phyloP scores from a whole-genome alignment of 2,888 invertebrate species.

The Drosophila imparisetae region DNA sequence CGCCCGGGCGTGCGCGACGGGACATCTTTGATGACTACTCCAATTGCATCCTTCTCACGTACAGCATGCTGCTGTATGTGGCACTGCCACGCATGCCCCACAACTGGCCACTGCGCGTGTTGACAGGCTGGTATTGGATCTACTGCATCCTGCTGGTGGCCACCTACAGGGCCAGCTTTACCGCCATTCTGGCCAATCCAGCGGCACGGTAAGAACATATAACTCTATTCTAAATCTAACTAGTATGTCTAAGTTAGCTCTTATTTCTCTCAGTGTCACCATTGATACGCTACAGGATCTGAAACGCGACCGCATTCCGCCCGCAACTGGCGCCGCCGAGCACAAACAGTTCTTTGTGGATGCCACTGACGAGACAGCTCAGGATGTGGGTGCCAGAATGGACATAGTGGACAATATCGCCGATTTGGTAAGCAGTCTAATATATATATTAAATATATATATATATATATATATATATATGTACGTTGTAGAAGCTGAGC shows the following conservation, averaged over 20 bases:
- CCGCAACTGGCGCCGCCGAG: slow-evolving; percentile 90
- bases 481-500: slow-evolving; percentile 83
- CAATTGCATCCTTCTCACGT: slow-evolving; percentile 92
- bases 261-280: slow-evolving; percentile 87
- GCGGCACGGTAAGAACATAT: slow-evolving; percentile 86
- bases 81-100: slow-evolving; percentile 91
- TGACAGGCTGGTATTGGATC: slow-evolving; percentile 95
- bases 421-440: slow-evolving; percentile 86
- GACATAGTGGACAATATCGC: slow-evolving; percentile 87
- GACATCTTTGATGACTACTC: slow-evolving; percentile 90
- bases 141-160: slow-evolving; percentile 92
- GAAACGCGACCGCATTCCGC: slow-evolving; percentile 87
- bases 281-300: slow-evolving; percentile 91
- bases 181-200: slow-evolving; percentile 92
- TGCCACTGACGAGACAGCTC: slow-evolving; percentile 88
- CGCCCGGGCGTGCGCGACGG: not conserved
- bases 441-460: not conserved
- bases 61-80: slow-evolving; percentile 92
- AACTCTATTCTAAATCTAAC: not conserved
- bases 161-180: slow-evolving; percentile 93
- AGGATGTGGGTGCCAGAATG: slow-evolving; percentile 89
- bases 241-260: not conserved
- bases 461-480: not conserved
- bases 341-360: slow-evolving; percentile 89
- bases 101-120: slow-evolving; percentile 91